Evolutionary conservation across 2,113 vertebrate species (phyloP).

Genomic region (Xiphophorus couchianus): DNA sequence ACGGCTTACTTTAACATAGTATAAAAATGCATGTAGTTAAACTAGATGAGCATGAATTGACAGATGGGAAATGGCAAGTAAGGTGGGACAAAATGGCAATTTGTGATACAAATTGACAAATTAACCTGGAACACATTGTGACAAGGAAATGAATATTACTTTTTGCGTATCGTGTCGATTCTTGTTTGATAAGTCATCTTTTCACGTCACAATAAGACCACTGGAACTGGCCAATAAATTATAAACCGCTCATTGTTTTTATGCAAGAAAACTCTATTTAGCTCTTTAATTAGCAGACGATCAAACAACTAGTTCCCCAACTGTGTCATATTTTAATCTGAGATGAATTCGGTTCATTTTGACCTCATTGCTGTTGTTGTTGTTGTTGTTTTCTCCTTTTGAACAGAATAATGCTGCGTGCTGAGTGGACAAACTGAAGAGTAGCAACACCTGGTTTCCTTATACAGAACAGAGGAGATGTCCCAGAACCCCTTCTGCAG

Average conservation of each 20-base stretch:
- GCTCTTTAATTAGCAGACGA: not conserved
- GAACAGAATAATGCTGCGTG: slow-evolving; percentile 53
- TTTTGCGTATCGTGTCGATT: not conserved
- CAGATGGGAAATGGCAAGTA: too few species aligned
- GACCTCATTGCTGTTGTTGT: not conserved
- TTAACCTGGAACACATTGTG: not conserved
- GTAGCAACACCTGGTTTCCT: slow-evolving; percentile 65
- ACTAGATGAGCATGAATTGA: not conserved
- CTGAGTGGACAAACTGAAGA: slow-evolving; percentile 50
- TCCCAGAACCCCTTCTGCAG: slow-evolving; percentile 26
- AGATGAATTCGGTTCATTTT: not conserved
- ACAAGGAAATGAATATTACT: too few species aligned
- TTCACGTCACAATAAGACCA: not conserved
- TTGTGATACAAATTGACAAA: not conserved
- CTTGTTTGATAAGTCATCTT: not conserved
- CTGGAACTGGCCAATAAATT: not conserved
- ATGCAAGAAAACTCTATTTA: not conserved
- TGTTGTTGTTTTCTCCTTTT: not conserved
- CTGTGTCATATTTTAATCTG: not conserved
- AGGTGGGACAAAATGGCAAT: not conserved
- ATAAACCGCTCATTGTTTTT: not conserved
- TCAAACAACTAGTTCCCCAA: not conserved
- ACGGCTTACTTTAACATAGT: not conserved
- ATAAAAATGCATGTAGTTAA: not conserved
- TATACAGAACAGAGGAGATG: slow-evolving; percentile 44